Percentiles rank a stretch among this genome's conserved stretches.
phyloP scores from a whole-genome alignment of 2,888 invertebrate species.

The Lasioglossum zephyrum region DNA sequence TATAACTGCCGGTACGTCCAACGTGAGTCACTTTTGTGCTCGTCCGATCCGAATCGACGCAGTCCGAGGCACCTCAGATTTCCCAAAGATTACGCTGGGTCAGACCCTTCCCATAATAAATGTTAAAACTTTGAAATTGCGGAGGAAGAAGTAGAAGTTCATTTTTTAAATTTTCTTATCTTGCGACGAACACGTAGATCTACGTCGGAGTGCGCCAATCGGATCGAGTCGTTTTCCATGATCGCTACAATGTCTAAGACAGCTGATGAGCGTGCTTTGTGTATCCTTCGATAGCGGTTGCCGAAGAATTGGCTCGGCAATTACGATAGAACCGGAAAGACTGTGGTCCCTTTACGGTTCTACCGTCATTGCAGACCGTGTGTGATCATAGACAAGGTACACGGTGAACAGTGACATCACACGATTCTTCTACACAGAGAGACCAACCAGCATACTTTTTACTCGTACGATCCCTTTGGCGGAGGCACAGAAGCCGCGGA shows the following conservation, averaged over 20 bases:
- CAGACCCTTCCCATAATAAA: background rate
- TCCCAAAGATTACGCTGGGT: background rate
- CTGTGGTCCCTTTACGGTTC: background rate
- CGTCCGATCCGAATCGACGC: slow-evolving; percentile 71
- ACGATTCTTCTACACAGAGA: background rate
- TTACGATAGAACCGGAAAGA: background rate
- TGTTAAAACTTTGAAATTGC: background rate
- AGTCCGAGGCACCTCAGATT: slow-evolving; percentile 50
- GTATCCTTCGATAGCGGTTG: slow-evolving; percentile 2
- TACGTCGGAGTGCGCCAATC: slow-evolving; percentile 29
- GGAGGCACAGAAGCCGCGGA: slow-evolving; percentile 11
- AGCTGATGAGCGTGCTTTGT: slow-evolving; percentile 46
- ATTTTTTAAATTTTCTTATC: background rate
- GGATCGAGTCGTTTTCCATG: slow-evolving; percentile 38
- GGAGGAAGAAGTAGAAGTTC: background rate
- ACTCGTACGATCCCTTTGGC: background rate
- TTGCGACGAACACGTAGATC: background rate
- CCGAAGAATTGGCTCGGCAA: background rate
- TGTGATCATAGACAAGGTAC: background rate
- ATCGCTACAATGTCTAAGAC: slow-evolving; percentile 36
- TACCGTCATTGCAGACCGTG: background rate
- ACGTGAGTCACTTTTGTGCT: slow-evolving; percentile 64
- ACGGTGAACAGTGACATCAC: background rate
- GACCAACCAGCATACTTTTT: background rate
- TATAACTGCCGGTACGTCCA: slow-evolving; percentile 80